A percentile compares a stretch with the other conserved stretches of the same genome.
These are phyloP conservation scores for Choloepus hoffmanni DNA, from an alignment of 2,113 vertebrate genomes.

Conservation along the genomic window DNA sequence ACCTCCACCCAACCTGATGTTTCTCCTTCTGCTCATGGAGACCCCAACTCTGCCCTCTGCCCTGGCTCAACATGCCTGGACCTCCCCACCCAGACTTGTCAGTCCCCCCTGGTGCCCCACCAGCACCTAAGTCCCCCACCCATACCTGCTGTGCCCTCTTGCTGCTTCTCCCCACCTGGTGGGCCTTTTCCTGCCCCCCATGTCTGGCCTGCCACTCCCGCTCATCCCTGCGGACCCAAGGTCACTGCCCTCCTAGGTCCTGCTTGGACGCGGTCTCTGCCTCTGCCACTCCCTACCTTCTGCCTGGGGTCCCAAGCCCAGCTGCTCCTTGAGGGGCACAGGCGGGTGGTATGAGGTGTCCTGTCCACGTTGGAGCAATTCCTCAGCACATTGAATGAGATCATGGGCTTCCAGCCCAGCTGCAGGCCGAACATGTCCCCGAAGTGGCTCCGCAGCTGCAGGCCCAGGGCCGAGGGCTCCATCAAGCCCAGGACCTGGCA, in stretches of 20 bases:
- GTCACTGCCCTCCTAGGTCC: neutral
- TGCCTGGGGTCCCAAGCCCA: neutral
- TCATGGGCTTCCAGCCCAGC: slow-evolving; percentile 76
- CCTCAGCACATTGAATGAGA: slow-evolving; percentile 86
- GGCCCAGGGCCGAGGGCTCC: fast-evolving
- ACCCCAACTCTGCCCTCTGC: neutral
- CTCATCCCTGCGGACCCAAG: neutral
- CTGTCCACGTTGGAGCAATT: slow-evolving; percentile 76
- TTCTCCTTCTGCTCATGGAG: too few species aligned
- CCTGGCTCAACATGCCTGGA: too few species aligned
- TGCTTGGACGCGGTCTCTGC: fast-evolving
- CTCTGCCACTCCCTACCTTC: slow-evolving; percentile 75
- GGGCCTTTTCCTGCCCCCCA: neutral
- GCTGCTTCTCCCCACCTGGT: neutral
- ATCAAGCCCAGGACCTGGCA: fast-evolving
- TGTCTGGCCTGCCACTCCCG: neutral
- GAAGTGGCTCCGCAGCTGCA: slow-evolving; percentile 83
- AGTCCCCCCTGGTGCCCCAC: too few species aligned
- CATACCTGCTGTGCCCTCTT: too few species aligned
- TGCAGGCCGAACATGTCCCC: slow-evolving; percentile 85
- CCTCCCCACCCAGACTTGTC: too few species aligned
- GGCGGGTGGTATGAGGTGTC: slow-evolving; percentile 83
- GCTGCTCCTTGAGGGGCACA: fast-evolving
- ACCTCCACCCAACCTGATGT: neutral
- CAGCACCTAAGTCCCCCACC: too few species aligned